Base-by-base conservation (phyloP, 2,797 vertebrate genomes). In the Eulemur rubriventer region DNA sequence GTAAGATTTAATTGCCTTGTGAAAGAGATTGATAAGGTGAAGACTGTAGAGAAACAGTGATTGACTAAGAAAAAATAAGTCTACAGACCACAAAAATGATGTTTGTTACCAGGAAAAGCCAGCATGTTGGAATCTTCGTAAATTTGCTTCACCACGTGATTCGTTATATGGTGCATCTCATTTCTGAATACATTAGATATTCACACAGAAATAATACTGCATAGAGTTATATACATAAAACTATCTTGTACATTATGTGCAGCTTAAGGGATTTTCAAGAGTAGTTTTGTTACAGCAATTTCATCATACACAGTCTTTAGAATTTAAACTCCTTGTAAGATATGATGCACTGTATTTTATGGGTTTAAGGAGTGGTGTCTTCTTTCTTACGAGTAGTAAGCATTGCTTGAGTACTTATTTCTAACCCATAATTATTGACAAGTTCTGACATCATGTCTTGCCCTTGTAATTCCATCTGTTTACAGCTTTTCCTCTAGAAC, bases 271-370 rank as follows among this genome's bases (percentile, higher is more conserved):
- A n/a, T 75, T 89, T 82, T 81, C 11, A 41, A 73, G 55, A 79
- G 50, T 75, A 38, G 67, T 82, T 96, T 81, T 91, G 6, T 85
- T 91, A 57, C 55, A 78, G 28, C 38, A 57, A 48, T 55, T 96
- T 70, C 3, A 43, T 46, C 41, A 11, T 81, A 57, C 11, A 28
- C 16, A 63, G n/a, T 89, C 67, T 94, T 95, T 91, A 94, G 79
- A 95, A 83, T 67, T 84, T 84, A 95, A 78, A n/a, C 7, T 78
- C 17, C 14, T 91, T 10, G 1, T 81, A 81, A 65, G n/a, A 83
- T 76, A 43, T 7, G 33, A 28, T 91, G 72, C 9, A 6, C 43
- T 90, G 2, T 69, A 50, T 75, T 92, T 76, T 52, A 63, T 41
- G 30, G n/a, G 41, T 84, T 90, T 94, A 57, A 80, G 57, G 88